Base-by-base conservation (phyloP, 2,113 vertebrate species). In the Oreocharis arfaki region DNA sequence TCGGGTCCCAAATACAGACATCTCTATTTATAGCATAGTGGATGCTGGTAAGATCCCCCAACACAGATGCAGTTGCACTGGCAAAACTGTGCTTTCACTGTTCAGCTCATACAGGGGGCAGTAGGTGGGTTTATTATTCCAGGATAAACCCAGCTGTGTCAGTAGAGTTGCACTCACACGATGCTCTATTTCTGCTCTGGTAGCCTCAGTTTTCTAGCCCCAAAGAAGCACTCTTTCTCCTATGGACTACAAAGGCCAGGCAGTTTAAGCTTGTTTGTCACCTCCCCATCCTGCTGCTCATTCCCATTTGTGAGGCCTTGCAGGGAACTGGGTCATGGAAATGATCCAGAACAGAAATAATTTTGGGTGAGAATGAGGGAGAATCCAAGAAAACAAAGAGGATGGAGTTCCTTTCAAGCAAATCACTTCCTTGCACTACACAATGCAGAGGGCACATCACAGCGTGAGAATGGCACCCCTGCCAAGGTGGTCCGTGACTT, bases 261-360 rank as follows among this genome's bases (percentile, higher is more conserved):
- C 21, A 2, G 26, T 68, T 82, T 77, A 77, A 83, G 15, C 70
- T 68, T 63, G 22, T 73, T 78, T 78, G 61, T 87, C 60, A 69
- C 47, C 57, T 68, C 28, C 33, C 11, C 18, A 14, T 35, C 16
- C 64, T 23, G 23, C 60, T 75, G 63, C 61, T 89, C 17, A 11
- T 75, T 89, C 69, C 61, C 7, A 11, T 78, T 91, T 85, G 65
- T 88, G 70, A 49, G 78, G 78, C 61, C 78, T 96, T 85, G 78
- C 44, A 88, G 82, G 70, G 85, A 97, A 96, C 46, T 96, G 82
- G 95, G 94, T 93, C 92, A 91, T 92, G 95, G 95, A 94, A 91
- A 39, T 17, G 32, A 79, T 91, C 94, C 96, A 97, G 63, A 93
- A 90, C 49, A 95, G 70, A 73, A 90, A 91, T 83, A 68, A 92